Evolutionary conservation across 2,797 vertebrate genomes (phyloP), one percentile per base, ranked within the genome.

Genomic region (Anguilla obscura): DNA sequence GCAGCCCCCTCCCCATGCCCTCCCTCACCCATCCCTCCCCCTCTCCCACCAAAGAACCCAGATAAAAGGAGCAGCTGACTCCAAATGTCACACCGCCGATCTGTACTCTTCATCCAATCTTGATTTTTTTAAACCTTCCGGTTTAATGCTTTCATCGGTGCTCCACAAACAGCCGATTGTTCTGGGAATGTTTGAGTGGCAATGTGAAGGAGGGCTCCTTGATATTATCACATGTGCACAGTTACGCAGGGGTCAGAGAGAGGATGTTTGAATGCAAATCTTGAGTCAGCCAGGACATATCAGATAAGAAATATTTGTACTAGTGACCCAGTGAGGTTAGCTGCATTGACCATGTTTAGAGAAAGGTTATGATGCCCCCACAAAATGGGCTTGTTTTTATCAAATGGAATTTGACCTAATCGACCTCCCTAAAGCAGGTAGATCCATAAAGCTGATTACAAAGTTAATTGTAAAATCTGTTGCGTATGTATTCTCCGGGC

Each of bases 41-140:
- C 52, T 66, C 63, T 60, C 66, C 66, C 80, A 24, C 84, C 16
- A 88, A 88, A 85, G 63, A 54, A 69, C 45, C 50, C 12, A 66
- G 87, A 88, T 88, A 30, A 85, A 88, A 85, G 83, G 63, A 66
- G 52, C 14, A 16, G 69, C 82, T 18, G 16, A 40, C 48, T 36
- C 60, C 54, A 85, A 88, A 88, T 88, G 87, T 56, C 83, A 54
- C 83, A 85, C 83, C 2, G 3, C 76, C 54, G 50, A 84, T 58
- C 48, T 66, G 63, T 45, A 18, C 30, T 16, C 10, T 74, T 33
- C 69, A 60, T 60, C 58, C 58, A 12, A 14, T 16, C 18, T n/a
- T 66, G 63, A 66, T 66, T 66, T n/a, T 2, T 66, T 66, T 14
- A 66, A 66, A 27, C 63, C 21, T n/a, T n/a, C 10, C n/a, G 7